Evolutionary conservation across 1,140 invertebrate species (phyloP), one percentile per base, ranked within the genome.

Genomic region (Formica exsecta): DNA sequence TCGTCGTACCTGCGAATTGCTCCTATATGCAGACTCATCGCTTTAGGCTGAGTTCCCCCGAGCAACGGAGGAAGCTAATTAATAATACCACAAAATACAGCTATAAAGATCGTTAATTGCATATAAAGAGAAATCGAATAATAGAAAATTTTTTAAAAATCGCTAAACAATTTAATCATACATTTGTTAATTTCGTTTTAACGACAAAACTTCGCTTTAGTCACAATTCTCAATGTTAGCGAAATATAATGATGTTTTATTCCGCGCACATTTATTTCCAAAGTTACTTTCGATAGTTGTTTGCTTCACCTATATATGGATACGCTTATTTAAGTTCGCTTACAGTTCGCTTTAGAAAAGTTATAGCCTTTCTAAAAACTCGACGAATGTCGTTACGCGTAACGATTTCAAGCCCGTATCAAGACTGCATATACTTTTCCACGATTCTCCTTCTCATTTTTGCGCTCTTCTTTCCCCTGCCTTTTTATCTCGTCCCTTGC

Each of bases 381-480:
- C 89, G 89, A 91, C 90, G 86, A 90, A 88, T 90, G 77, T 90
- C 88, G 61, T 91, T 90, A 86, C 81, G 61, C 84, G 86, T 59
- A 75, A 77, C 84, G 65, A 66, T 89, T 85, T 81, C 61, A 61
- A 38, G 25, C 36, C 51, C 65, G 54, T 87, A 90, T 87, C 80
- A 70, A 62, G 25, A 48, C 59, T 75, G 70, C 74, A 70, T 80
- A 70, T 54, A 75, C 71, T 73, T 76, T 80, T 81, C 48, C 79
- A n/a, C 44, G 44, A 51, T 51, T 51, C 48, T 48, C 41, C 65
- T 25, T 25, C 5, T 11, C 19, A 19, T 25, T 13, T 59, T 36
- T 6, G n/a, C 19, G 3, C 16, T 44, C 57, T 48, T 7, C 41
- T 41, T 32, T 59, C 13, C 25, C 9, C 9, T 16, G 25, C 36